Evolutionary conservation across 1,140 invertebrate genomes (phyloP).

Genomic region (Nymphalis io): DNA sequence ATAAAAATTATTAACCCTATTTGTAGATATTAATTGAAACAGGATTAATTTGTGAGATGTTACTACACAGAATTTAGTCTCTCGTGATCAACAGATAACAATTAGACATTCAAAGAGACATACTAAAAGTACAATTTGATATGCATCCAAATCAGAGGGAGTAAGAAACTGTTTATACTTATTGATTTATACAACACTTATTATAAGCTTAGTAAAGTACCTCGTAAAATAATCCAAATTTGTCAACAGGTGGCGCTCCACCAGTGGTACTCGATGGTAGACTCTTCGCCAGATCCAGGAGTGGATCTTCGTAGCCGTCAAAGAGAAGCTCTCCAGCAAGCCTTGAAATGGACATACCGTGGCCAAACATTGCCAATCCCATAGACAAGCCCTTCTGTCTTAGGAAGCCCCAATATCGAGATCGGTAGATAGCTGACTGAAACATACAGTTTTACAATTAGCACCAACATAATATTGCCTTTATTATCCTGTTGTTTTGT

Average conservation of each 20-base stretch:
- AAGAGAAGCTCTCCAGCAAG: conserved; percentile 88
- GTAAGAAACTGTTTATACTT: too few species aligned
- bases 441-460: conserved; percentile 11
- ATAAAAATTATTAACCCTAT: too few species aligned
- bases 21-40: too few species aligned
- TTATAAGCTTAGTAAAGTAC: conserved; percentile 80
- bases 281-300: conserved; percentile 84
- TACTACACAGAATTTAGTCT: too few species aligned
- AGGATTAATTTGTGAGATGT: too few species aligned
- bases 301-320: conserved; percentile 86
- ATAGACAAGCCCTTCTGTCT: conserved; percentile 82
- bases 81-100: too few species aligned
- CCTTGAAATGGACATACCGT: conserved; percentile 83
- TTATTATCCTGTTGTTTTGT: too few species aligned
- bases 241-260: conserved; percentile 84
- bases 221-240: conserved; percentile 91
- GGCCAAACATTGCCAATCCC: conserved; percentile 76
- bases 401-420: conserved; percentile 80
- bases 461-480: too few species aligned
- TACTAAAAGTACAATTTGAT: too few species aligned
- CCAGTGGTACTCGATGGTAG: conserved; percentile 78
- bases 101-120: too few species aligned
- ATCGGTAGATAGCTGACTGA: conserved; percentile 86
- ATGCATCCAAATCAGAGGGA: too few species aligned
- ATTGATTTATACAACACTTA: too few species aligned